phyloP scores from a whole-genome alignment of 2,888 invertebrate genomes.

The Allophyes oxyacanthae region DNA sequence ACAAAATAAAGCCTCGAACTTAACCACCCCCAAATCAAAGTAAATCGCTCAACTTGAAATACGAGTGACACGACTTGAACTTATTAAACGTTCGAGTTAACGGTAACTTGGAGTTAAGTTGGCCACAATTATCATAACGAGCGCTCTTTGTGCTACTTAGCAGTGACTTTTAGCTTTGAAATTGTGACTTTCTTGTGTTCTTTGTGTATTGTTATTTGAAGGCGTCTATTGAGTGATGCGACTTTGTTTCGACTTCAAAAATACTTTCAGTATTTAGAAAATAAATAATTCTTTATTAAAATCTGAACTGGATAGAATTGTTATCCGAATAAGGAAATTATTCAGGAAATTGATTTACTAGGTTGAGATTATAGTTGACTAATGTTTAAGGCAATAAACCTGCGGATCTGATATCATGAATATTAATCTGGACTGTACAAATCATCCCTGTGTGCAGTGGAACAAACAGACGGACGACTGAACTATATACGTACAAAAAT shows the following conservation, averaged over 20 bases:
- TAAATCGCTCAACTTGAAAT: constrained; percentile 41
- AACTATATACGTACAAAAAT: too few relatives aligned
- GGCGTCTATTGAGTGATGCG: constrained; percentile 27
- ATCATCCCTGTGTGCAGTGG: too few relatives aligned
- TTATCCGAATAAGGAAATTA: too few relatives aligned
- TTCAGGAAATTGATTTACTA: too few relatives aligned
- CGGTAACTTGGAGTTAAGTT: constrained; percentile 60
- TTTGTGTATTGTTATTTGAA: constrained; percentile 42
- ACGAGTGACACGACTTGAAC: constrained; percentile 48
- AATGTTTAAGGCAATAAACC: too few relatives aligned
- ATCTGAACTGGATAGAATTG: too few relatives aligned
- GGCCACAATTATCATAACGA: constrained; percentile 71
- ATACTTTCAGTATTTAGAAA: too few relatives aligned
- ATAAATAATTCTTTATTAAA: too few relatives aligned
- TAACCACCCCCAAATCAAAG: constrained; percentile 52
- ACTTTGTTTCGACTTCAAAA: background rate
- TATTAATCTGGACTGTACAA: too few relatives aligned
- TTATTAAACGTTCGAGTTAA: constrained; percentile 56
- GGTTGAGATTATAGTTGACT: too few relatives aligned
- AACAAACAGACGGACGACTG: too few relatives aligned
- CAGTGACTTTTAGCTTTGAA: constrained; percentile 47
- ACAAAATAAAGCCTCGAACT: constrained; percentile 30
- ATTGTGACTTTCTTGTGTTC: constrained; percentile 40
- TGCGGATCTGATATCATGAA: too few relatives aligned
- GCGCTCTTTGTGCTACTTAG: constrained; percentile 59